Evolutionary conservation across 2,888 invertebrate genomes (phyloP), one percentile per base, ranked within the genome.

Genomic region (Spicauda simplicius): DNA sequence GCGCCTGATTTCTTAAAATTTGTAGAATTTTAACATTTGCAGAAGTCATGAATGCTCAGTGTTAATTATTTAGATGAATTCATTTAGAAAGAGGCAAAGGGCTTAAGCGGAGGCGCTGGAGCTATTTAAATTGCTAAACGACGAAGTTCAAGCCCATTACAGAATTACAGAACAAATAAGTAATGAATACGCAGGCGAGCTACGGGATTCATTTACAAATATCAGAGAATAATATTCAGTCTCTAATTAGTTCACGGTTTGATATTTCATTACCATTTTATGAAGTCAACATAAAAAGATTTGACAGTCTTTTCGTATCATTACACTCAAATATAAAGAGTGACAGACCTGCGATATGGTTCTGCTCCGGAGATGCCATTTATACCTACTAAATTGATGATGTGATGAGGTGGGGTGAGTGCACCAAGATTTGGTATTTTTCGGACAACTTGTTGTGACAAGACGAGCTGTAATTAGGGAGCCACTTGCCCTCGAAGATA

Each of bases 1-100:
- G 10, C 41, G 14, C 2, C 10, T 41, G 7, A 41, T 12, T 41
- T 14, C 4, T 41, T 41, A 2, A 41, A 37, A 41, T 41, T 41
- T 2, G 4, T 3, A 1, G 3, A 41, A 41, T 12, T 41, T 41
- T 33, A 5, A 1, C 14, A 41, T 48, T 69, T 69, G 52, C 65
- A 68, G 62, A 37, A 54, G 59, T 59, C 65, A 55, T 60, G 33
- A 66, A 66, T 55, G 33, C 52, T 64, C 66, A 62, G 59, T 56
- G 70, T 69, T 71, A 73, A 73, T 72, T 75, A 73, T 75, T 74
- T 64, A 74, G 71, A 72, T 74, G 69, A 72, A 73, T 74, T 74
- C 71, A 70, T 72, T 71, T 67, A 69, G 67, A 69, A 69, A 65
- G 69, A 70, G 68, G 64, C 53, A 65, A 61, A 66, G 69, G 64